Evolutionary conservation across 2,888 invertebrate genomes (phyloP), one percentile per base, ranked within the genome.

Genomic region (Slavum lentiscoides): DNA sequence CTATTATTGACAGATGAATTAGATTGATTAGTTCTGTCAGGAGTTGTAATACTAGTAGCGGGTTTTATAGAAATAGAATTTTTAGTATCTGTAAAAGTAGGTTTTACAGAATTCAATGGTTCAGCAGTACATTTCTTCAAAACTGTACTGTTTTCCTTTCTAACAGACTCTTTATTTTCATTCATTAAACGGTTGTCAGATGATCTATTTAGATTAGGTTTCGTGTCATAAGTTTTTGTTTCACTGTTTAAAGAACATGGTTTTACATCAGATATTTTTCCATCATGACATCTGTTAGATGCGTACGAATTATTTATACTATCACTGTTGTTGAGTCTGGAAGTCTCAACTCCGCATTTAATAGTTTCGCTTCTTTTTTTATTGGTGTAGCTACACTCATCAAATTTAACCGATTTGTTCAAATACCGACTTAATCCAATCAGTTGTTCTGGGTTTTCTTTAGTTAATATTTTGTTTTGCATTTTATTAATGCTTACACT

Each of bases 251-350:
- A 11, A 67, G 8, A 21, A 67, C 7, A 23, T 39, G 23, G 37
- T 11, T 13, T n/a, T 19, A 19, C 19, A 19, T 55, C 55, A 55
- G 19, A 19, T 19, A 55, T 19, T 19, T 75, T 66, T 23, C 59
- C 67, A 67, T 8, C 59, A 9, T 23, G 53, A 61, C 30, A 23
- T 68, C 1, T n/a, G 19, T 43, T 58, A 39, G 19, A n/a, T 0
- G 23, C n/a, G 58, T 59, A 3, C 43, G 43, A 58, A 77, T 68
- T 68, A 59, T 68, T 68, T 59, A 76, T 68, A 68, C 15, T n/a
- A 69, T 69, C 69, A 69, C 68, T 69, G 2, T 37, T 61, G 9
- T 69, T 77, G 5, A 69, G 21, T 77, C 69, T 77, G 30, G 21
- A 21, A 66, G 13, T 76, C 6, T 59, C 30, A 23, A 17, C 9